Base-by-base conservation (phyloP, 2,797 vertebrate genomes). In the Manis pentadactyla region DNA sequence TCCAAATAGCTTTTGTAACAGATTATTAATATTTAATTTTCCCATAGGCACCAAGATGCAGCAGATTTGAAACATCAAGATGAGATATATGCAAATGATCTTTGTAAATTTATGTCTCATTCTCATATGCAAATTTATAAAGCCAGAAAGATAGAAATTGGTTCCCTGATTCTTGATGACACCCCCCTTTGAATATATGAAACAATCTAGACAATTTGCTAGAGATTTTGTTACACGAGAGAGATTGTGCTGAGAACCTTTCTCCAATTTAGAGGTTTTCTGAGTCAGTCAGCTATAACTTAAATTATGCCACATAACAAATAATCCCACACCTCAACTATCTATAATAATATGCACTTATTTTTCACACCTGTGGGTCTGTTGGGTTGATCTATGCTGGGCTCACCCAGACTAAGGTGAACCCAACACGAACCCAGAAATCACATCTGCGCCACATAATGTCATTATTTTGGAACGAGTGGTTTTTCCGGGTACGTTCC, bases 241-340 rank as follows among this genome's bases (percentile, higher is more conserved):
- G 23, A 59, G 19, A 5, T 49, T 17, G 13, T 59, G 21, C 29
- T 15, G 2, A 37, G 25, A 37, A 17, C n/a, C 18, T 37, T 31
- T 31, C 18, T 0, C 0, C 23, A 29, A 31, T 13, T 6, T 1
- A 59, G 2, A 39, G 0, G 0, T 37, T 78, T 37, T 59, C 13
- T 78, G 37, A 4, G 13, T 68, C 51, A 7, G 51, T 59, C 71
- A 49, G 51, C 61, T 59, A 46, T 11, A 42, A 9, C 2, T 53
- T n/a, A 31, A 53, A 31, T 34, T 4, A 25, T 7, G 31, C 18
- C 69, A n/a, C 18, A 0, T 68, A 57, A 93, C 39, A 39, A 49
- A 42, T 21, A n/a, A 10, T 0, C 2, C 63, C 69, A 8, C 6
- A n/a, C n/a, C n/a, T n/a, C n/a, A n/a, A n/a, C n/a, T n/a, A n/a